Conservation (phyloP, 2,888 invertebrate genomes). For the Petrophora chlorosata region DNA sequence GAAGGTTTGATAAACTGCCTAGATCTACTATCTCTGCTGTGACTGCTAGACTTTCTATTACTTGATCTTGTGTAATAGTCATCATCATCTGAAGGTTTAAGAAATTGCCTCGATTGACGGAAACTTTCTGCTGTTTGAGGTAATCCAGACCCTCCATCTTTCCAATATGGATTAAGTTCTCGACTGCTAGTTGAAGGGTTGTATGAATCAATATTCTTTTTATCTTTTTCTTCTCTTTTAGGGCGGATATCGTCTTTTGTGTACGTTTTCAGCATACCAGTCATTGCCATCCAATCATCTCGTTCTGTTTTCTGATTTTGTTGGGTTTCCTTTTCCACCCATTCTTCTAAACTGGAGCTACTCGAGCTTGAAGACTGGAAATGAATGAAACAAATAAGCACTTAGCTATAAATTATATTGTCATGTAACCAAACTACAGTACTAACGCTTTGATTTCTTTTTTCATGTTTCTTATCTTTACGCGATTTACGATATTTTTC, state of each 20-base stretch:
- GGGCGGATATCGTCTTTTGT: slow-evolving; percentile 74
- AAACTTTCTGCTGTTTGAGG: slow-evolving; percentile 81
- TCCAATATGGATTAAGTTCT: slow-evolving; percentile 97
- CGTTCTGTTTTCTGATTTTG: slow-evolving; percentile 60
- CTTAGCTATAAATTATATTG: background rate
- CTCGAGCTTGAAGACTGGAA: slow-evolving; percentile 53
- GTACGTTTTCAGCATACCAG: slow-evolving; percentile 77
- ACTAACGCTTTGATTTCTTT: slow-evolving; percentile 51
- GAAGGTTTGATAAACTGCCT: slow-evolving; percentile 64
- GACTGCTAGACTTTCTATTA: slow-evolving; percentile 13
- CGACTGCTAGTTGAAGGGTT: slow-evolving; percentile 88
- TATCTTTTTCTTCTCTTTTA: slow-evolving; percentile 76
- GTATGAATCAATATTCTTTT: slow-evolving; percentile 83
- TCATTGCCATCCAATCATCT: slow-evolving; percentile 92
- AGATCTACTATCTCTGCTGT: slow-evolving; percentile 34
- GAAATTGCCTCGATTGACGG: slow-evolving; percentile 61
- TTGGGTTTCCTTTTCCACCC: slow-evolving; percentile 83
- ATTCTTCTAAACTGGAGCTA: slow-evolving; percentile 76
- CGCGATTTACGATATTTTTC: slow-evolving; percentile 54
- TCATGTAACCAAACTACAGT: too few species aligned
- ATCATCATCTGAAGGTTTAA: slow-evolving; percentile 68
- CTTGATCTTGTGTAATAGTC: slow-evolving; percentile 51
- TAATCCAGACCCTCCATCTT: slow-evolving; percentile 92
- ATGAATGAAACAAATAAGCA: background rate
- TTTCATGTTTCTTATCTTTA: slow-evolving; percentile 51